Conservation (phyloP, 2,888 invertebrate genomes). For the Lasioglossum leucozonium region DNA sequence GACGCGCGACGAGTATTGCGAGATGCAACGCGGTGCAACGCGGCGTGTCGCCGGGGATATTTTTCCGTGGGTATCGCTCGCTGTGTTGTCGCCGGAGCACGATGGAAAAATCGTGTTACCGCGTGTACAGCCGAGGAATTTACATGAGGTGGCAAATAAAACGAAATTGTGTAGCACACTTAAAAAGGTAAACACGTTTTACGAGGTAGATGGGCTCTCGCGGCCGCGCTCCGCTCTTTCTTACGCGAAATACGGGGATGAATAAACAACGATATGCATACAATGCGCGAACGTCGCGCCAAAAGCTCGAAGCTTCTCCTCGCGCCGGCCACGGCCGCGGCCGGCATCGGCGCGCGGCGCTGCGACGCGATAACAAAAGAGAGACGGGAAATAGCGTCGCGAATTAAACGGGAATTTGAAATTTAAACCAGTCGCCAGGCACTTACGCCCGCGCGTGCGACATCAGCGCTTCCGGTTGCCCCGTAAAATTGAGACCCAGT, state of each 20-base stretch:
- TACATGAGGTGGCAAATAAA: slow-evolving; percentile 60
- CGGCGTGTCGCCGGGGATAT: slow-evolving; percentile 27
- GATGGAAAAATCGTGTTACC: slow-evolving; percentile 62
- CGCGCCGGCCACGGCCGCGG: background rate
- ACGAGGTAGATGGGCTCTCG: slow-evolving; percentile 21
- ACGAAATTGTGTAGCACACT: slow-evolving; percentile 52
- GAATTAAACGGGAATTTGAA: slow-evolving; percentile 58
- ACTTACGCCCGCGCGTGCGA: background rate
- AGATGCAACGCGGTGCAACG: slow-evolving; percentile 23
- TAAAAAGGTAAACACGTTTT: slow-evolving; percentile 53
- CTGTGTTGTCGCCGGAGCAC: slow-evolving; percentile 38
- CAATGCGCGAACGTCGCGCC: slow-evolving; percentile 32
- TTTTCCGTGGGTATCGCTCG: slow-evolving; percentile 38
- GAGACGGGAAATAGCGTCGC: slow-evolving; percentile 40
- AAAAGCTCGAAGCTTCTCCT: slow-evolving; percentile 10
- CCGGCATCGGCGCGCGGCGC: slow-evolving; percentile 31
- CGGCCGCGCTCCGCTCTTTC: slow-evolving; percentile 11
- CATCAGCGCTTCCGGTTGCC: background rate
- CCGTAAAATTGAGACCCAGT: slow-evolving; percentile 21
- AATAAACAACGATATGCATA: slow-evolving; percentile 60
- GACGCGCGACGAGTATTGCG: slow-evolving; percentile 10
- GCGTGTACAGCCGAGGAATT: slow-evolving; percentile 47
- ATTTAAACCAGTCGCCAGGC: slow-evolving; percentile 42
- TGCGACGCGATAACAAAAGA: slow-evolving; percentile 7
- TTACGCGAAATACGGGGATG: slow-evolving; percentile 53